Conservation (phyloP, 2,113 vertebrate species). For the Nycticebus coucang region DNA sequence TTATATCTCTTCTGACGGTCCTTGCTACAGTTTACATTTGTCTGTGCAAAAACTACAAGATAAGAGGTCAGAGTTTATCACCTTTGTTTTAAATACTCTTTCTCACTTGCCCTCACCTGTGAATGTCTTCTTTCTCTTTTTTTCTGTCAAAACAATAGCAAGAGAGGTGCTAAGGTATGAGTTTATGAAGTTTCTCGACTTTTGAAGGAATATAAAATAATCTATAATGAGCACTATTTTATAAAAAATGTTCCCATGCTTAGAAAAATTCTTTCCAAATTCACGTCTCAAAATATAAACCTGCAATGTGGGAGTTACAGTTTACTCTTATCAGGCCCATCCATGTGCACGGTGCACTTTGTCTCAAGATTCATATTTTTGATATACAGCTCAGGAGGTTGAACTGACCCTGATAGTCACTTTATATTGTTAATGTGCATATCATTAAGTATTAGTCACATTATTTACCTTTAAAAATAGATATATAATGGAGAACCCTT, state of each 20-base stretch:
- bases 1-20: background rate
- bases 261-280: background rate
- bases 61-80: background rate
- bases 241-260: background rate
- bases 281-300: background rate
- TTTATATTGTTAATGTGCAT: background rate
- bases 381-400: background rate
- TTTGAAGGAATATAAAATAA: background rate
- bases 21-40: background rate
- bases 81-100: background rate
- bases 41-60: background rate
- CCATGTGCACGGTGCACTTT: too few species aligned
- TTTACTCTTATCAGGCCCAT: background rate
- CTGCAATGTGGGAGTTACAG: background rate
- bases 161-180: background rate
- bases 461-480: background rate
- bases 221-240: background rate
- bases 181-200: background rate
- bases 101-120: background rate
- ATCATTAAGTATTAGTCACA: background rate
- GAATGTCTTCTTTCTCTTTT: background rate
- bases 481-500: background rate
- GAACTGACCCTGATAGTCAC: background rate
- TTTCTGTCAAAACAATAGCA: background rate
- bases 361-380: background rate